These are phyloP conservation scores for Gymnosoma rotundatum DNA, from an alignment of 2,888 invertebrate species.

Conservation along the genomic window DNA sequence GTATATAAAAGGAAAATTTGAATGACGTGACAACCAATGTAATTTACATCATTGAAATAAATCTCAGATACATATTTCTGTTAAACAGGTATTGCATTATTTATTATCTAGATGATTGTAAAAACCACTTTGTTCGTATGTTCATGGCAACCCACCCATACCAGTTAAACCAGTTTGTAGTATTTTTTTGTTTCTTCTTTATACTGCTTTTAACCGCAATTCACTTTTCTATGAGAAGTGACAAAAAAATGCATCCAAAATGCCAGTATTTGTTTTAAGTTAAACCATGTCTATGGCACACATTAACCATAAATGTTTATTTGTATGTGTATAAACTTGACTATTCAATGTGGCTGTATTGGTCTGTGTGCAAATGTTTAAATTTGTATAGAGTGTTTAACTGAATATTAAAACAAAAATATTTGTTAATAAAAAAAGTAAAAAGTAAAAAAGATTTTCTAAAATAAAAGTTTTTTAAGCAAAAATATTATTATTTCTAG, in stretches of 20 bases:
- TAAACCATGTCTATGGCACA: conserved; percentile 53
- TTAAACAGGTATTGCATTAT: conserved; percentile 6
- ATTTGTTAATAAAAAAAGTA: neutral
- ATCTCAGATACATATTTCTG: neutral
- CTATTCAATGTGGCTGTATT: neutral
- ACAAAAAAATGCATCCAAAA: conserved; percentile 59
- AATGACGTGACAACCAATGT: conserved; percentile 18
- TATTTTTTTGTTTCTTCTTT: conserved; percentile 8
- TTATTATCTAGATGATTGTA: conserved; percentile 32
- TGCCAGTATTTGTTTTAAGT: conserved; percentile 49
- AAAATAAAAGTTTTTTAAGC: neutral
- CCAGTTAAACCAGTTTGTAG: conserved; percentile 54
- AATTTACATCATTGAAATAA: neutral
- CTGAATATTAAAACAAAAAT: conserved; percentile 16
- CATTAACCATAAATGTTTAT: conserved; percentile 41
- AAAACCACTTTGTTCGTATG: conserved; percentile 3
- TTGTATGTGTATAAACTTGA: neutral
- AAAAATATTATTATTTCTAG: neutral
- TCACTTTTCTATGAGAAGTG: conserved; percentile 57
- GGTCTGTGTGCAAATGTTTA: neutral
- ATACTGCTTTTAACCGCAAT: conserved; percentile 51
- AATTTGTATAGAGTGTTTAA: neutral
- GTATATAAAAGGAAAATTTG: neutral
- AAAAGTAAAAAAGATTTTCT: neutral
- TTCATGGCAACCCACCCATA: conserved; percentile 49